A percentile compares a stretch with the other conserved stretches of the same genome.
phyloP scores from a whole-genome alignment of 2,888 invertebrate genomes.

The Brenthis ino region DNA sequence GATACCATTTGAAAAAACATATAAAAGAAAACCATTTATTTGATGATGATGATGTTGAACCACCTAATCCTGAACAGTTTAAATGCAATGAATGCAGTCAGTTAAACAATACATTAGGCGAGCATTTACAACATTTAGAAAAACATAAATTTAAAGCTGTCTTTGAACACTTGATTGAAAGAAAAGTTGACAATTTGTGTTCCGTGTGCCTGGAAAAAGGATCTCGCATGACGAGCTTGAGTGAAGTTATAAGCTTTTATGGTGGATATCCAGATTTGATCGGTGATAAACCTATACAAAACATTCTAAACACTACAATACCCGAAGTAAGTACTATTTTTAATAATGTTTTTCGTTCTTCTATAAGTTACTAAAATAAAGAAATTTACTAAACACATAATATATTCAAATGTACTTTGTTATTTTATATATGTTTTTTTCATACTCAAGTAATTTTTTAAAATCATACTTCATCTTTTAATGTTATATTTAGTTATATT shows the following conservation, averaged over 20 bases:
- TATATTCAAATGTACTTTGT: too few relatives aligned
- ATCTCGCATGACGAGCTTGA: constrained; percentile 50
- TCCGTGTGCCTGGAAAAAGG: constrained; percentile 61
- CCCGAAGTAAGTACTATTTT: constrained; percentile 62
- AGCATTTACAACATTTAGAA: constrained; percentile 66
- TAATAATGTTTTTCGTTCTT: background rate
- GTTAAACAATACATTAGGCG: constrained; percentile 46
- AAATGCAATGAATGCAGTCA: constrained; percentile 59
- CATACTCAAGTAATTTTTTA: too few relatives aligned
- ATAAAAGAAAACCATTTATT: constrained; percentile 45
- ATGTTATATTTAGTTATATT: too few relatives aligned
- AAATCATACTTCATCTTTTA: too few relatives aligned
- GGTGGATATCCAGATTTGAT: constrained; percentile 65
- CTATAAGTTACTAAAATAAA: background rate
- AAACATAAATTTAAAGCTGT: constrained; percentile 69
- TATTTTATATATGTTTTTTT: too few relatives aligned
- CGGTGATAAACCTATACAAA: constrained; percentile 59
- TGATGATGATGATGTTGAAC: background rate
- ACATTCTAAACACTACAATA: constrained; percentile 58
- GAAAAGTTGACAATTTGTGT: constrained; percentile 61
- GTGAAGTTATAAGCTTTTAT: constrained; percentile 58
- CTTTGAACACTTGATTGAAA: constrained; percentile 58
- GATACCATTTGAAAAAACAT: constrained; percentile 57
- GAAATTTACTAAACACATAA: too few relatives aligned
- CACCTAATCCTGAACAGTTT: constrained; percentile 44